A percentile compares a stretch with the other conserved stretches of the same genome.
Conservation (phyloP, 2,888 invertebrate genomes). For the Sycophila texana region DNA sequence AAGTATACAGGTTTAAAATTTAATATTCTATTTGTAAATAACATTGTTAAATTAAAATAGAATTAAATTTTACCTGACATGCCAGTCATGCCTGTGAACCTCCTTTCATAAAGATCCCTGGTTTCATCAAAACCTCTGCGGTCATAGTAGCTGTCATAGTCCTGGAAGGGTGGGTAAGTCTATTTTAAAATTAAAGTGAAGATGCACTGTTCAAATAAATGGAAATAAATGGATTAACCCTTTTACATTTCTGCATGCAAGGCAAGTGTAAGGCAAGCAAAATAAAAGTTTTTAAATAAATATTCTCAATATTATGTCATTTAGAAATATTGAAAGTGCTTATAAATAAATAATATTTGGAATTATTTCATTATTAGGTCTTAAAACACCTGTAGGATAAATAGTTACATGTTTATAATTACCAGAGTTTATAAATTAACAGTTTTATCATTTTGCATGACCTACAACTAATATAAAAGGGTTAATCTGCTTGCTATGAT, state of each 20-base stretch:
- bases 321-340: no score
- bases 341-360: no score
- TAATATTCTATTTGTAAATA: no score
- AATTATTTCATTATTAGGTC: no score
- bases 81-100: slow-evolving; percentile 82
- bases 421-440: no score
- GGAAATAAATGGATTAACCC: slow-evolving; percentile 34
- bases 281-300: not conserved
- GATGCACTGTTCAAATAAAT: slow-evolving; percentile 3
- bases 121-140: slow-evolving; percentile 85
- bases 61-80: slow-evolving; percentile 53
- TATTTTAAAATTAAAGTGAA: slow-evolving; percentile 44
- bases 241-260: not conserved
- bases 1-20: no score
- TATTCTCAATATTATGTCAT: no score
- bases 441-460: no score
- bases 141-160: slow-evolving; percentile 89
- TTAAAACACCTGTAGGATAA: no score
- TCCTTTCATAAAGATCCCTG: slow-evolving; percentile 87
- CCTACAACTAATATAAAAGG: not conserved
- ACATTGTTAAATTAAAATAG: no score
- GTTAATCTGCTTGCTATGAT: slow-evolving; percentile 34
- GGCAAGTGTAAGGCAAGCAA: no score
- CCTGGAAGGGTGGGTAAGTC: slow-evolving; percentile 73
- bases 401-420: no score